These are phyloP conservation scores for Lucilia cuprina DNA, from an alignment of 1,140 invertebrate species.

Conservation along the genomic window DNA sequence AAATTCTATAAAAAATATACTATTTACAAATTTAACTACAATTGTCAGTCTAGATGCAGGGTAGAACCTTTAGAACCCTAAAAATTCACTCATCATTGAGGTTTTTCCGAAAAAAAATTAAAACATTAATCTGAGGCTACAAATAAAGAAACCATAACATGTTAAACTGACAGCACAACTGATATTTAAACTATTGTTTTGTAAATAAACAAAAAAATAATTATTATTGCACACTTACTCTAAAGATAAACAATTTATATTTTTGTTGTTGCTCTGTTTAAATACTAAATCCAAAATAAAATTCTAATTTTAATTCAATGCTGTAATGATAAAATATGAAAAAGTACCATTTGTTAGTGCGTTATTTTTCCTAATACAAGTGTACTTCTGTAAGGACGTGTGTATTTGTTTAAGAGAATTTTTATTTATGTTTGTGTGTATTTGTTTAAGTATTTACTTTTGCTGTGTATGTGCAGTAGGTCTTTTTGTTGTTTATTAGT, in stretches of 20 bases:
- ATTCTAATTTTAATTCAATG: not conserved
- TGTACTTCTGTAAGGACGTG: conserved; percentile 2
- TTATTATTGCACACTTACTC: conserved; percentile 7
- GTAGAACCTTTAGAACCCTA: too few relatives aligned
- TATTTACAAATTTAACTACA: too few relatives aligned
- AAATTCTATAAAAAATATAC: too few relatives aligned
- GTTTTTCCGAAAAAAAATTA: too few relatives aligned
- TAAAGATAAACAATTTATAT: conserved; percentile 21
- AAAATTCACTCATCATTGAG: too few relatives aligned
- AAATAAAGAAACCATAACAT: conserved; percentile 28
- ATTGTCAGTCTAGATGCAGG: too few relatives aligned
- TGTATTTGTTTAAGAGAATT: not conserved
- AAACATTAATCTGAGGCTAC: not conserved
- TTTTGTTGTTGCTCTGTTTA: not conserved
- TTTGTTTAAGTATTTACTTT: not conserved
- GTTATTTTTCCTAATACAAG: not conserved
- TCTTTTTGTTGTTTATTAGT: too few relatives aligned
- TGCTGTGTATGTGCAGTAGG: too few relatives aligned
- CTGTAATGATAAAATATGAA: not conserved
- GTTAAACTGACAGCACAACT: conserved; percentile 16
- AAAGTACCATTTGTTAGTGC: not conserved
- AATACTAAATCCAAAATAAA: not conserved
- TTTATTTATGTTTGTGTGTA: not conserved
- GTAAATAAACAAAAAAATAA: not conserved
- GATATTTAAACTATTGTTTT: not conserved